Percentiles rank a stretch among this genome's conserved stretches.
Conservation (phyloP, 2,888 invertebrate species). For the Allolobophora icterica region DNA sequence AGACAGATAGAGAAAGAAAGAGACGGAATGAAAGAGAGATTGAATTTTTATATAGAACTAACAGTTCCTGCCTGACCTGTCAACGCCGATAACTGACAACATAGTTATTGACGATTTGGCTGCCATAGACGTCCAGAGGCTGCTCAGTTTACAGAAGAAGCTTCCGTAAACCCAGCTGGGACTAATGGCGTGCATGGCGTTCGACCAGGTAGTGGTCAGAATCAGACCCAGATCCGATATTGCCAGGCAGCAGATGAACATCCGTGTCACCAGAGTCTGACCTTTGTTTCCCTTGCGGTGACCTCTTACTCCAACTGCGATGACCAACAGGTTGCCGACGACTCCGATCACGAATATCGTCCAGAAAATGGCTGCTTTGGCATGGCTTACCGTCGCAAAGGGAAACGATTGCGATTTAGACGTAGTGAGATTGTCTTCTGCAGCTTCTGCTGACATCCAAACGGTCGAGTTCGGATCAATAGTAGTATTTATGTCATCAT, state of each 20-base stretch:
- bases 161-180: conserved; percentile 22
- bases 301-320: not conserved
- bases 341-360: conserved; percentile 24
- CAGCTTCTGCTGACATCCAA: not conserved
- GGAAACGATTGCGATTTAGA: not conserved
- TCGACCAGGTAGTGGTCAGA: conserved; percentile 4
- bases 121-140: conserved; percentile 7
- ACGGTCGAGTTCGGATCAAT: not conserved
- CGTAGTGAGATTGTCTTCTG: not conserved
- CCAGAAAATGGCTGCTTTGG: not conserved
- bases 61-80: conserved; percentile 18
- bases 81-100: not conserved
- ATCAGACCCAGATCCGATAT: conserved; percentile 6
- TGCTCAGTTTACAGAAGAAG: conserved; percentile 14
- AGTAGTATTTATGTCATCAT: not conserved
- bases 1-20: too few species aligned
- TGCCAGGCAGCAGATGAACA: conserved; percentile 26
- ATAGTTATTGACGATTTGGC: not conserved
- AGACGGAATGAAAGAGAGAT: too few species aligned
- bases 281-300: not conserved
- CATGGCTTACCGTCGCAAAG: not conserved
- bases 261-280: not conserved
- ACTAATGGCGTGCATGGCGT: not conserved
- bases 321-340: not conserved
- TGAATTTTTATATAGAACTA: not conserved